Conservation (phyloP, 2,797 vertebrate genomes). For the Diplodus puntazzo region DNA sequence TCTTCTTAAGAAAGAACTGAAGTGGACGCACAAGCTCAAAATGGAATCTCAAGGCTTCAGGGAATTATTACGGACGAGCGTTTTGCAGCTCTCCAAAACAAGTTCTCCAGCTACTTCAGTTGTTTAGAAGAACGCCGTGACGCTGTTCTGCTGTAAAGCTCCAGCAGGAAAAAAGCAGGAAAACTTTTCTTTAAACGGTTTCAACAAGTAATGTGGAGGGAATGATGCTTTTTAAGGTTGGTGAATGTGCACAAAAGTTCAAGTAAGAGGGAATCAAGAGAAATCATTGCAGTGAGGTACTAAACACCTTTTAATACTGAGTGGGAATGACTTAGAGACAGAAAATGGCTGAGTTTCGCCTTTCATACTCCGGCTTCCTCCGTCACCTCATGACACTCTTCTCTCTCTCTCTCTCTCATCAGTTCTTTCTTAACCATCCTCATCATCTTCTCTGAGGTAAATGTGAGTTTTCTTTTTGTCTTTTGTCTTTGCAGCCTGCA, state of each 20-base stretch:
- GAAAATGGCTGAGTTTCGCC: background rate
- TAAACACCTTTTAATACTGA: background rate
- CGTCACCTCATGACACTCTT: too few relatives aligned
- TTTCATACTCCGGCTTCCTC: background rate
- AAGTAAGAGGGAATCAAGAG: background rate
- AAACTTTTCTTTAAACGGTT: background rate
- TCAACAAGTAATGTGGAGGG: background rate
- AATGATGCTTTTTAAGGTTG: background rate
- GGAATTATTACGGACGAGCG: too few relatives aligned
- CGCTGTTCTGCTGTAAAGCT: too few relatives aligned
- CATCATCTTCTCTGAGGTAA: too few relatives aligned
- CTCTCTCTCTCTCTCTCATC: background rate
- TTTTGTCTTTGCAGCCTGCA: conserved; percentile 85
- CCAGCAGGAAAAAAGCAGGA: too few relatives aligned
- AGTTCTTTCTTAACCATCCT: background rate
- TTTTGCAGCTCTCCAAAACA: too few relatives aligned
- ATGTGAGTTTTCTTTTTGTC: background rate
- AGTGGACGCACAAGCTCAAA: too few relatives aligned
- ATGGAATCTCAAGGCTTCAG: too few relatives aligned
- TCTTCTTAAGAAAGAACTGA: background rate
- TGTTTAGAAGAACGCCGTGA: too few relatives aligned
- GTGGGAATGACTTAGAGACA: background rate
- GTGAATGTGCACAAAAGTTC: background rate
- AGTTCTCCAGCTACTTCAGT: too few relatives aligned
- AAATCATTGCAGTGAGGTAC: conserved; percentile 1